Base-by-base conservation (phyloP, 2,888 invertebrate species). In the Eupithecia subumbrata region DNA sequence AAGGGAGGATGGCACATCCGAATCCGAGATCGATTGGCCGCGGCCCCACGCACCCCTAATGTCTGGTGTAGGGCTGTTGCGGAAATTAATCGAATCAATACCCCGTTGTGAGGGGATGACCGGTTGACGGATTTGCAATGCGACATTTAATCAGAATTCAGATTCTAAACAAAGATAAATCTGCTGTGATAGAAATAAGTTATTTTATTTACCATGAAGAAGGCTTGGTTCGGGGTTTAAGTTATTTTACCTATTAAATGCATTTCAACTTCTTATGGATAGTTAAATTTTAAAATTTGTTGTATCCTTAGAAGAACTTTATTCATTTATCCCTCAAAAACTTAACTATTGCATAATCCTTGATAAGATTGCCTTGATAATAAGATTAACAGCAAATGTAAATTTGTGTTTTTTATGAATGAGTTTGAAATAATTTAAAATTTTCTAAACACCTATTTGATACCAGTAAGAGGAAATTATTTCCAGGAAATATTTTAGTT, bases 11-110 rank as follows among this genome's bases (percentile, higher is more conserved):
- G 79, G 79, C 79, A 87, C 87, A 89, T 89, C 88, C 93, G 89
- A 92, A 92, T 92, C 87, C 86, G 80, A 85, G 90, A 94, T 94
- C 93, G 93, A 94, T 94, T 91, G 90, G 84, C 88, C 80, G 85
- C 85, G 87, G 88, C 87, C 78, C 83, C 77, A 80, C 86, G 84
- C 91, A 89, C 92, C 91, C 60, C 92, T 88, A 77, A 90, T 89
- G 84, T 85, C 88, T 88, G 87, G 84, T 81, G 84, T 85, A 89
- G 90, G 91, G 91, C 78, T 89, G 89, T 84, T 76, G 45, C 76
- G 79, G 79, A 78, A 80, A 78, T 82, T 84, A 80, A 84, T 83
- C 78, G 64, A 82, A 84, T 86, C 83, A 84, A 78, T 81, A 78
- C 77, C 76, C 76, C 77, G 78, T 80, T 74, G 68, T 71, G 74